These are phyloP conservation scores for Bos indicus DNA, from an alignment of 2,113 vertebrate genomes.

Conservation along the genomic window DNA sequence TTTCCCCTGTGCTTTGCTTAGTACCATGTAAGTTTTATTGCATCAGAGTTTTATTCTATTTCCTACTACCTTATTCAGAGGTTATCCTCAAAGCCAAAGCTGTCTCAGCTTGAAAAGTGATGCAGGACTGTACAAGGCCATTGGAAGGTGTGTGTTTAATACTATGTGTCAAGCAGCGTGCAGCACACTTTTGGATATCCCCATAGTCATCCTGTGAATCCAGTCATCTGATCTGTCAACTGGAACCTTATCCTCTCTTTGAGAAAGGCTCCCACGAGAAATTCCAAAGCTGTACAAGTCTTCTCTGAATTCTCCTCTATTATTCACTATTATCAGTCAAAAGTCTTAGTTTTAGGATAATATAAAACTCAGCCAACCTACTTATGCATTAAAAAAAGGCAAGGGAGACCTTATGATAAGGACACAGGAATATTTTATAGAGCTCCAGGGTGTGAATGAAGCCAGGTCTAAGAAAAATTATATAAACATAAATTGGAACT, in stretches of 20 bases:
- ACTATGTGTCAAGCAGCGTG: background rate
- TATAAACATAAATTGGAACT: background rate
- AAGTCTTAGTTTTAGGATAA: constrained; percentile 1
- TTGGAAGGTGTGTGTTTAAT: background rate
- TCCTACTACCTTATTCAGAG: background rate
- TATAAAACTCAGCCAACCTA: background rate
- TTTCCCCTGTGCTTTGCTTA: background rate
- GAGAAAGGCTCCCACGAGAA: background rate
- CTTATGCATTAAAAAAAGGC: background rate
- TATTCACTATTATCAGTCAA: background rate
- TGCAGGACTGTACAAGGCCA: background rate
- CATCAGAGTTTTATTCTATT: background rate
- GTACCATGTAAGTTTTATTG: background rate
- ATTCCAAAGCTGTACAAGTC: background rate
- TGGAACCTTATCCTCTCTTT: background rate
- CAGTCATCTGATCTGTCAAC: background rate
- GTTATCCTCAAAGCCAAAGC: background rate
- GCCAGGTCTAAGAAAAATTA: background rate
- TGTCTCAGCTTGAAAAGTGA: background rate
- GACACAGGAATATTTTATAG: background rate
- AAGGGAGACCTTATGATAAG: background rate
- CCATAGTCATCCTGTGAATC: background rate
- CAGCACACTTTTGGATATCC: background rate
- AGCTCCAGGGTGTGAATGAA: background rate
- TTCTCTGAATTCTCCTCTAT: background rate